Percentiles rank a stretch among this genome's conserved stretches.
These are phyloP conservation scores for Habropoda laboriosa DNA, from an alignment of 1,140 invertebrate genomes.

Conservation along the genomic window DNA sequence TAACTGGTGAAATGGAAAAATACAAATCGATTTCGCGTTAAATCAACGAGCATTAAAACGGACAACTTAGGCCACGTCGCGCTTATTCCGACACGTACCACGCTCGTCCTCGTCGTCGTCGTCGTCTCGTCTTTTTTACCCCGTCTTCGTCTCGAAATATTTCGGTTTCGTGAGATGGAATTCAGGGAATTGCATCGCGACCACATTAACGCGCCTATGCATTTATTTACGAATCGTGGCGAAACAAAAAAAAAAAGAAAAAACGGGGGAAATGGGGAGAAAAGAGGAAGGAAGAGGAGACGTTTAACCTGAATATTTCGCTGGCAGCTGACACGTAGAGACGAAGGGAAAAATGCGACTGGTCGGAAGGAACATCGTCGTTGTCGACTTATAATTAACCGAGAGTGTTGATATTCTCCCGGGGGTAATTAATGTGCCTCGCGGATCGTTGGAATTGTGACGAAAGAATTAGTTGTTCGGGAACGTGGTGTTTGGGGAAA, in stretches of 20 bases:
- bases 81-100: not conserved
- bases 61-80: not conserved
- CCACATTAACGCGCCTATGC: not conserved
- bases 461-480: not conserved
- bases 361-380: not conserved
- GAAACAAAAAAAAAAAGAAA: not conserved
- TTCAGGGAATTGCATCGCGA: not conserved
- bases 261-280: not conserved
- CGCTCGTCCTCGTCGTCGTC: too few species aligned
- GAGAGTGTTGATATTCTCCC: not conserved
- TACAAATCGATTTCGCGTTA: not conserved
- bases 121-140: too few species aligned
- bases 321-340: not conserved
- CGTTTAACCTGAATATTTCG: conserved; percentile 7
- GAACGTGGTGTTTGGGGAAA: not conserved
- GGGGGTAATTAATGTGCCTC: not conserved
- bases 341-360: not conserved
- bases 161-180: not conserved
- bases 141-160: not conserved
- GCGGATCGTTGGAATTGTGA: not conserved
- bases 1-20: not conserved
- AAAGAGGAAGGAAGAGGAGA: not conserved
- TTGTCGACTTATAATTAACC: not conserved
- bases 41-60: not conserved
- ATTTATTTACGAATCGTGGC: conserved; percentile 14